A percentile compares a stretch with the other conserved stretches of the same genome.
Evolutionary conservation across 2,797 vertebrate genomes (phyloP).

Genomic region (Brachyrhaphis roseni): DNA sequence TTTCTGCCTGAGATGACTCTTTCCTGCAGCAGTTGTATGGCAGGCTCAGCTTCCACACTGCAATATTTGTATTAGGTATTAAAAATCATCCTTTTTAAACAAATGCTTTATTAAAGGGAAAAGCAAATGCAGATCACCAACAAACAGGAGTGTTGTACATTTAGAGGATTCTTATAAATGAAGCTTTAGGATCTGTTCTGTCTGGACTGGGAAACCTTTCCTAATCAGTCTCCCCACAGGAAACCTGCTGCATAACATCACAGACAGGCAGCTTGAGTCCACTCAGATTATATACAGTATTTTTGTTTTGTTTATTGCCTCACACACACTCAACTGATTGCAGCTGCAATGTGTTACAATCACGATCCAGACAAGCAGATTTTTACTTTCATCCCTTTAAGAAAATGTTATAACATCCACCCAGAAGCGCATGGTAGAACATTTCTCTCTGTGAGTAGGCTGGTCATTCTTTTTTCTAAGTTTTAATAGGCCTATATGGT

Average conservation of each 20-base stretch:
- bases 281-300: neutral
- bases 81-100: neutral
- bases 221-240: neutral
- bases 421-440: neutral
- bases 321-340: neutral
- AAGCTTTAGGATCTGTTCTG: neutral
- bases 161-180: neutral
- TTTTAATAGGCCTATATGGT: neutral
- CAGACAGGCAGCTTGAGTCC: neutral
- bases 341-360: neutral
- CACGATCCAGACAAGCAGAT: neutral
- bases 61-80: neutral
- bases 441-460: neutral
- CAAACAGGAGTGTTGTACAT: neutral
- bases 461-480: neutral
- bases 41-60: neutral
- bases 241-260: neutral
- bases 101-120: neutral
- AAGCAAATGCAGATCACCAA: neutral
- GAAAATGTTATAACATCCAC: neutral
- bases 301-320: neutral
- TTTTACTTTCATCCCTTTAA: neutral
- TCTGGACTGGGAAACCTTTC: neutral
- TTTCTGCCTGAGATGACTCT: conserved; percentile 20
- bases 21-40: conserved; percentile 15